Evolutionary conservation across 2,888 invertebrate genomes (phyloP).

Genomic region (Danaus chrysippus): DNA sequence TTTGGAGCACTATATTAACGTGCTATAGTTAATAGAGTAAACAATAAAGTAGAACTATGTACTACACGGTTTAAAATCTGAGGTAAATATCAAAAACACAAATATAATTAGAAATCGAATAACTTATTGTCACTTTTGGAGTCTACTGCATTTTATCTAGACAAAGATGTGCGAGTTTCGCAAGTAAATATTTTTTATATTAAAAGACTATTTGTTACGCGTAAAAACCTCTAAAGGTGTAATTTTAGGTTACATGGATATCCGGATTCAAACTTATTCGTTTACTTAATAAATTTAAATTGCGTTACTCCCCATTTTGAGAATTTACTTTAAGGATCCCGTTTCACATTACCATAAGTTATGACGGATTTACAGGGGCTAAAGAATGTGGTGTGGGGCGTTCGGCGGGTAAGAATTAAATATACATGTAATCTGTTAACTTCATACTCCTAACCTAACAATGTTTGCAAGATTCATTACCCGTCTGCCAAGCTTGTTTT

Average conservation of each 20-base stretch:
- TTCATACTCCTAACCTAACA: conserved; percentile 42
- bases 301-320: conserved; percentile 9
- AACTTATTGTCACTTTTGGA: neutral
- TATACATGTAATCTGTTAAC: conserved; percentile 52
- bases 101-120: neutral
- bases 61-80: neutral
- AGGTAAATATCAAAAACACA: neutral
- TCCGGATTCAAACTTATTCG: neutral
- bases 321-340: conserved; percentile 11
- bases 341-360: conserved; percentile 16
- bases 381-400: conserved; percentile 33
- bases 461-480: conserved; percentile 42
- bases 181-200: no score
- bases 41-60: conserved; percentile 11
- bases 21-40: conserved; percentile 7
- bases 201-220: no score
- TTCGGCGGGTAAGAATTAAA: conserved; percentile 42
- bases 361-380: conserved; percentile 43
- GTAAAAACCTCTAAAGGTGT: no score
- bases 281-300: conserved; percentile 8
- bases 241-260: neutral
- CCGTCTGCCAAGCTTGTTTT: conserved; percentile 32
- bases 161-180: no score
- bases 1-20: conserved; percentile 23
- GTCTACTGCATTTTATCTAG: no score